Conservation (phyloP, 1,140 invertebrate genomes). For the Diachasma alloeum region DNA sequence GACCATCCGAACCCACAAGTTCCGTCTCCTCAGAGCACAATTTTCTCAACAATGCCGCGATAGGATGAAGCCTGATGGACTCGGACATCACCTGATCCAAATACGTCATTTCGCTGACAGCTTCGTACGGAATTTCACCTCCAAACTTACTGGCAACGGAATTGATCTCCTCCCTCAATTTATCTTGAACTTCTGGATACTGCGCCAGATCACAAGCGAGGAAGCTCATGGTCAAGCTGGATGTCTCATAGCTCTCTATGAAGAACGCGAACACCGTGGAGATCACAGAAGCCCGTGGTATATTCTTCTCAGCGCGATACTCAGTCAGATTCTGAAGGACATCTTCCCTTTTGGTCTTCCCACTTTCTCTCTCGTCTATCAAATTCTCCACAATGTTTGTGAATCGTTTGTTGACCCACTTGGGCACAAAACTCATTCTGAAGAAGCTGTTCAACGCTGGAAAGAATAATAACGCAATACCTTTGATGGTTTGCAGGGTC, state of each 20-base stretch:
- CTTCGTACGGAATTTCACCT: slow-evolving; percentile 67
- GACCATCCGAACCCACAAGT: slow-evolving; percentile 40
- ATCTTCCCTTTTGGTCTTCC: slow-evolving; percentile 31
- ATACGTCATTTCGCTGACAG: slow-evolving; percentile 68
- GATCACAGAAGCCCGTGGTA: slow-evolving; percentile 50
- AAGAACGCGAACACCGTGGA: slow-evolving; percentile 72
- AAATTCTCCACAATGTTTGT: slow-evolving; percentile 21
- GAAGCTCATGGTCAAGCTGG: slow-evolving; percentile 70
- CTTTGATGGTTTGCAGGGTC: not conserved
- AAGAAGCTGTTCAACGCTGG: slow-evolving; percentile 23
- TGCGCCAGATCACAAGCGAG: slow-evolving; percentile 69
- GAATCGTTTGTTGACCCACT: slow-evolving; percentile 30
- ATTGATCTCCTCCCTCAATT: slow-evolving; percentile 69
- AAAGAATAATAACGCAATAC: not conserved
- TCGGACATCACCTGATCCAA: slow-evolving; percentile 66
- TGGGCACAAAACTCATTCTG: slow-evolving; percentile 1
- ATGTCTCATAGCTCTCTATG: slow-evolving; percentile 77
- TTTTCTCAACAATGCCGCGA: slow-evolving; percentile 41
- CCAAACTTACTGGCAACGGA: slow-evolving; percentile 61
- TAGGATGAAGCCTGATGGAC: slow-evolving; percentile 55
- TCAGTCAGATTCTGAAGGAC: slow-evolving; percentile 42
- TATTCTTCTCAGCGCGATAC: slow-evolving; percentile 25
- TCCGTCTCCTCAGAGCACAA: slow-evolving; percentile 48
- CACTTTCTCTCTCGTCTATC: slow-evolving; percentile 15
- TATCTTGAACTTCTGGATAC: slow-evolving; percentile 71